These are phyloP conservation scores for Crossaster papposus DNA, from an alignment of 53 echinoderm and acorn worm species.

Conservation along the genomic window DNA sequence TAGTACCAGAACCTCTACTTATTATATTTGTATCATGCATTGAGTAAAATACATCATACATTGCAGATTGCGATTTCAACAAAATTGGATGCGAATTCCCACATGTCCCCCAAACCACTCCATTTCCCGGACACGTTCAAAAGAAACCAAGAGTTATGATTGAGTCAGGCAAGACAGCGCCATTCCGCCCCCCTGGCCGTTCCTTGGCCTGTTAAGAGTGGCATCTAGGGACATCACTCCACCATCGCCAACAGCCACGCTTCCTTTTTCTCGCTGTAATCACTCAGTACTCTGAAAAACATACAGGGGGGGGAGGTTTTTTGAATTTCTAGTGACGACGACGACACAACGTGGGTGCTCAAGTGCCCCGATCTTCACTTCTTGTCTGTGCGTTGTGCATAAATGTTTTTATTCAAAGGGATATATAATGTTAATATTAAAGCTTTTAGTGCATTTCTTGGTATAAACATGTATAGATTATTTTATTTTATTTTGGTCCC, in stretches of 20 bases:
- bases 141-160: conserved; percentile 3
- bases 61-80: conserved; percentile 9
- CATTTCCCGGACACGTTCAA: neutral
- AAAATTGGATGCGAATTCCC: conserved; percentile 33
- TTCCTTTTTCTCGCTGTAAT: conserved; percentile 8
- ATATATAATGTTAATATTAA: neutral
- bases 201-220: neutral
- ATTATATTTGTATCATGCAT: no score
- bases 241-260: conserved; percentile 13
- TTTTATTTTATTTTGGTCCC: neutral
- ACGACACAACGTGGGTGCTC: conserved; percentile 14
- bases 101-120: neutral
- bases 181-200: neutral
- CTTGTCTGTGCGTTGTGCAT: neutral
- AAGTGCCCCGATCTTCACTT: conserved; percentile 13
- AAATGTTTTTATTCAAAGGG: conserved; percentile 27
- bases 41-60: conserved; percentile 4
- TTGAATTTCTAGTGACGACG: conserved; percentile 34
- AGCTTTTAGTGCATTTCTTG: neutral
- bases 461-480: neutral
- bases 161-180: neutral
- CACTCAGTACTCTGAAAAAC: conserved; percentile 28
- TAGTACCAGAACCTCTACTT: no score
- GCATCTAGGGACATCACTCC: conserved; percentile 14
- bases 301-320: conserved; percentile 8